Evolutionary conservation across 2,797 vertebrate species (phyloP).

Genomic region (Muraenolepis orangiensis): DNA sequence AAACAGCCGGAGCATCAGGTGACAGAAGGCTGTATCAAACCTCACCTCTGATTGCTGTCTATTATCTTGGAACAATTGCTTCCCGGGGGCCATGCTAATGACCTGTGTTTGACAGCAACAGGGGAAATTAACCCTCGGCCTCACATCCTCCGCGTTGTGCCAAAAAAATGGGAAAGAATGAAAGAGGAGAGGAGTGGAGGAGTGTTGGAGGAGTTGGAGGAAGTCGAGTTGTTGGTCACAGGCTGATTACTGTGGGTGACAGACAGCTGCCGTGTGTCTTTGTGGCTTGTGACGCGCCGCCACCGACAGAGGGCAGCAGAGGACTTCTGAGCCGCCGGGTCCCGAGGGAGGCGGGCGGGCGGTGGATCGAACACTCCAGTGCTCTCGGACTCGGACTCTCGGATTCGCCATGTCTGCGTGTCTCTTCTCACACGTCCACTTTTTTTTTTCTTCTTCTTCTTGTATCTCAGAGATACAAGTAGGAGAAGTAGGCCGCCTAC

Average conservation of each 20-base stretch:
- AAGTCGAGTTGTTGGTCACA: constrained; percentile 50
- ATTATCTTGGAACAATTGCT: constrained; percentile 76
- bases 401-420: constrained; percentile 12
- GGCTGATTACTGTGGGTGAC: constrained; percentile 62
- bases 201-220: constrained; percentile 34
- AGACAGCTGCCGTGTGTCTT: constrained; percentile 63
- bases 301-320: constrained; percentile 76
- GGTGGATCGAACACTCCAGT: constrained; percentile 14
- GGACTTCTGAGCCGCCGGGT: constrained; percentile 52
- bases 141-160: constrained; percentile 45
- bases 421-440: constrained; percentile 34
- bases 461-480: no score
- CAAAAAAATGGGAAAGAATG: constrained; percentile 45
- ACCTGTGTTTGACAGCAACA: constrained; percentile 68
- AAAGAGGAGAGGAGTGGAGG: constrained; percentile 45
- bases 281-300: constrained; percentile 1
- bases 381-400: constrained; percentile 6
- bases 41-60: constrained; percentile 87
- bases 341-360: constrained; percentile 28
- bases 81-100: constrained; percentile 61
- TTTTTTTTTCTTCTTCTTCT: no score
- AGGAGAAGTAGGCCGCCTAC: no score
- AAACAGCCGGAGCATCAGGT: constrained; percentile 62
- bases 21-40: constrained; percentile 74
- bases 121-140: constrained; percentile 71